Base-by-base conservation (phyloP, 1,140 invertebrate genomes). In the Manduca sexta region DNA sequence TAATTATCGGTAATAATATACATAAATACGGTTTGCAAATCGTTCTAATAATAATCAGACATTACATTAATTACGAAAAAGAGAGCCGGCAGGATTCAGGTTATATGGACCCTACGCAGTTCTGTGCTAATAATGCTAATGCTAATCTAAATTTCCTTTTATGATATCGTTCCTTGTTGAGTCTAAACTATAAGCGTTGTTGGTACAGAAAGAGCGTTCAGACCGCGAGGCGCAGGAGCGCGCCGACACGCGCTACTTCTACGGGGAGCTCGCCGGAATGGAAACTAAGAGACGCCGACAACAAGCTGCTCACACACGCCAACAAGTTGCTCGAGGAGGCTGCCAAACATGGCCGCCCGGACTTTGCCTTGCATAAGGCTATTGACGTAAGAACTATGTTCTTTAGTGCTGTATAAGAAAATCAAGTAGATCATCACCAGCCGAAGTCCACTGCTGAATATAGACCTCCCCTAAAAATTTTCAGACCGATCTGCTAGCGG, bases 371-470 rank as follows among this genome's bases (percentile, higher is more conserved):
- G n/a, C 53, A 48, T 3, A 61, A 65, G 29, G 74, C 77, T 11
- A 45, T 85, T 3, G 67, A 83, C 17, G 81, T 86, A 17, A 64
- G 69, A 52, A n/a, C n/a, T n/a, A n/a, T n/a, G n/a, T n/a, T n/a
- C n/a, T n/a, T n/a, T n/a, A n/a, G n/a, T 7, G 2, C 34, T 13
- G 2, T 37, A 38, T 26, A 3, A 21, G 21, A 21, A 3, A 21
- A 21, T 21, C 2, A 21, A 21, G 2, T 3, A 21, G 2, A 7
- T 21, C 7, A 3, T 21, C 2, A 7, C 30, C n/a, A 34, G 11
- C 8, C 3, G 26, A 2, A 31, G n/a, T n/a, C n/a, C n/a, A n/a
- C n/a, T n/a, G n/a, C n/a, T n/a, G n/a, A n/a, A n/a, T n/a, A n/a
- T n/a, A n/a, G n/a, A n/a, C n/a, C n/a, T n/a, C n/a, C n/a, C n/a